Percentiles rank a stretch among this genome's conserved stretches.
phyloP scores from a whole-genome alignment of 2,797 vertebrate genomes.

The Xyrichtys novacula region DNA sequence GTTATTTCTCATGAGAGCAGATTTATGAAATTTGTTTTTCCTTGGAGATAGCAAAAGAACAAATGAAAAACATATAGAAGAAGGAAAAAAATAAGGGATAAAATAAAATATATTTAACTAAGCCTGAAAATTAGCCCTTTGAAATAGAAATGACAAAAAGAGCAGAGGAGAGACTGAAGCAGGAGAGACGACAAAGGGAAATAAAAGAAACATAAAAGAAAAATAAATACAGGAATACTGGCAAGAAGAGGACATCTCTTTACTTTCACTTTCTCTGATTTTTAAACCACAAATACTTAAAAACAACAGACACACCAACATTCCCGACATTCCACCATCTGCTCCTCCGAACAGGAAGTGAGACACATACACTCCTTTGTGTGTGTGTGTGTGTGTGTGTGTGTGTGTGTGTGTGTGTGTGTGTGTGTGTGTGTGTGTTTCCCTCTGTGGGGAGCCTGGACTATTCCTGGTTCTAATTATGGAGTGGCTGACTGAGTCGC shows the following conservation, averaged over 20 bases:
- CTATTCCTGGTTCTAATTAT: conserved; percentile 74
- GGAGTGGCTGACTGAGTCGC: conserved; percentile 24
- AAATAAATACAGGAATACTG: background rate
- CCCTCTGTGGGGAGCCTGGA: conserved; percentile 42
- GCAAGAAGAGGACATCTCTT: background rate
- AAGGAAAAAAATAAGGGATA: background rate
- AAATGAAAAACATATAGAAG: too few relatives aligned
- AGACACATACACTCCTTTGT: conserved; percentile 21
- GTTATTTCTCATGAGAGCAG: too few relatives aligned
- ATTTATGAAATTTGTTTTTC: too few relatives aligned
- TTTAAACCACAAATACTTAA: conserved; percentile 21
- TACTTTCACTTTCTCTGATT: conserved; percentile 51
- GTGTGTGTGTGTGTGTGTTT: conserved; percentile 21
- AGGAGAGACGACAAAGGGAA: background rate
- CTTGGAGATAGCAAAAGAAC: too few relatives aligned
- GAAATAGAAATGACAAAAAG: background rate
- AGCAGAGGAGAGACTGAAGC: too few relatives aligned
- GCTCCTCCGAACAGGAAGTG: conserved; percentile 59
- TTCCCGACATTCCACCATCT: conserved; percentile 71
- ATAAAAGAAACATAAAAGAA: background rate
- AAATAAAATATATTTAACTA: background rate
- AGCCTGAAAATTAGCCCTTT: background rate
- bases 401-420: conserved; percentile 33
- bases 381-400: conserved; percentile 19
- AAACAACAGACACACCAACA: conserved; percentile 50